phyloP scores from a whole-genome alignment of 2,113 vertebrate genomes.

The Rhea americana region DNA sequence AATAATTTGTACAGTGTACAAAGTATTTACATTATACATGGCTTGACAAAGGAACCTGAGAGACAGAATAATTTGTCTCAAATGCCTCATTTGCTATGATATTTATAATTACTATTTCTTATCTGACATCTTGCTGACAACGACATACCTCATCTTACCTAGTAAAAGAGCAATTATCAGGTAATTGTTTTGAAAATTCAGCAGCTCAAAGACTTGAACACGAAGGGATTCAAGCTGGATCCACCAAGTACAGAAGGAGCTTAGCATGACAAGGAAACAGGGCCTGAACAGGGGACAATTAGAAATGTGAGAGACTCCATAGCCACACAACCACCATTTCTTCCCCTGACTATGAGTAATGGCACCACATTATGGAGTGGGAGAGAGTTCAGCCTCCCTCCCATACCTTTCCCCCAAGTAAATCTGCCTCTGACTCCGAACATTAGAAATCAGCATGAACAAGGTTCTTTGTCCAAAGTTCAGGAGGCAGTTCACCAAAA shows the following conservation, averaged over 20 bases:
- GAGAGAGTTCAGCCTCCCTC: background rate
- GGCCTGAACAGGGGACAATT: rapidly evolving
- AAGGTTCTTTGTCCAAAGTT: background rate
- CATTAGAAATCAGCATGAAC: background rate
- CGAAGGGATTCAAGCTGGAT: background rate
- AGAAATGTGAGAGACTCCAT: background rate
- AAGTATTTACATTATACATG: background rate
- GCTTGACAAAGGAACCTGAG: background rate
- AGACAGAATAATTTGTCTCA: conserved; percentile 7
- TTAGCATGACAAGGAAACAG: background rate
- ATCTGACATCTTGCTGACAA: background rate
- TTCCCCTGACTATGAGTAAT: background rate
- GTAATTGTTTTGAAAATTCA: background rate
- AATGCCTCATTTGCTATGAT: background rate
- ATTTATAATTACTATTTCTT: conserved; percentile 31
- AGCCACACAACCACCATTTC: background rate
- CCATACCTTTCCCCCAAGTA: rapidly evolving
- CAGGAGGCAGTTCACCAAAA: background rate
- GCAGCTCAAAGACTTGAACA: background rate
- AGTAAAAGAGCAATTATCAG: background rate
- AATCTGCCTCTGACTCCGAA: background rate
- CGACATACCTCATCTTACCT: background rate
- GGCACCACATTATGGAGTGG: rapidly evolving
- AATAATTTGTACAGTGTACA: background rate
- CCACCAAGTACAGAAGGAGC: background rate